Evolutionary conservation across 1,140 invertebrate genomes (phyloP).

Genomic region (Drosophila malerkotliana): DNA sequence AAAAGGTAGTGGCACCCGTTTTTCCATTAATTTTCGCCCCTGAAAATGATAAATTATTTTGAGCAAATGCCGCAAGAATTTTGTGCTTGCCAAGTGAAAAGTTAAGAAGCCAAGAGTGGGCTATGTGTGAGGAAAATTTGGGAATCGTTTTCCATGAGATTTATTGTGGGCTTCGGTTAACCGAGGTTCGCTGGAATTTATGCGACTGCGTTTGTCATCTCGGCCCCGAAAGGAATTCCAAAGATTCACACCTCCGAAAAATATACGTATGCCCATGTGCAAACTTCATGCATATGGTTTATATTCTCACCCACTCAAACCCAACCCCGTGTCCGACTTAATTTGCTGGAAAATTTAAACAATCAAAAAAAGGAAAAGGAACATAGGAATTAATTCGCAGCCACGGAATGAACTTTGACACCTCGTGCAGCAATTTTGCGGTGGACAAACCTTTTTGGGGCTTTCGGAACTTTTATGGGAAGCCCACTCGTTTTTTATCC

Average conservation of each 20-base stretch:
- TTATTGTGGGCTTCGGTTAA: slow-evolving; percentile 78
- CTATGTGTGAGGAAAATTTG: slow-evolving; percentile 44
- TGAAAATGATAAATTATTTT: slow-evolving; percentile 80
- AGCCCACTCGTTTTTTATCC: slow-evolving; percentile 19
- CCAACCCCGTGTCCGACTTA: slow-evolving; percentile 57
- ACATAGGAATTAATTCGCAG: slow-evolving; percentile 72
- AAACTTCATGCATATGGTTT: slow-evolving; percentile 16
- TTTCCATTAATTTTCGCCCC: slow-evolving; percentile 32
- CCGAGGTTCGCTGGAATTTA: slow-evolving; percentile 68
- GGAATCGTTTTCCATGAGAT: slow-evolving; percentile 79
- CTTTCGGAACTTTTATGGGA: slow-evolving; percentile 56
- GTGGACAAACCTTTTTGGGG: slow-evolving; percentile 71
- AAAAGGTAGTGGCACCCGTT: slow-evolving; percentile 57
- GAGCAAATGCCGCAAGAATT: slow-evolving; percentile 77
- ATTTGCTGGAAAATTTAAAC: slow-evolving; percentile 83
- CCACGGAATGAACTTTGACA: slow-evolving; percentile 82
- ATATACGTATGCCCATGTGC: slow-evolving; percentile 25
- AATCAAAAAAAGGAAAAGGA: slow-evolving; percentile 61
- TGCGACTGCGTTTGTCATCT: slow-evolving; percentile 73
- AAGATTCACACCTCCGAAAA: slow-evolving; percentile 64
- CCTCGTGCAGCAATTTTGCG: slow-evolving; percentile 83
- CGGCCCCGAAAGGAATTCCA: slow-evolving; percentile 49
- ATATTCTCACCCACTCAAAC: slow-evolving; percentile 4
- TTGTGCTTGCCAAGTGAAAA: slow-evolving; percentile 64
- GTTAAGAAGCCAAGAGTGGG: slow-evolving; percentile 61